Evolutionary conservation across 92 coral and sea anemone species (phyloP).

Genomic region (Palythoa caribaeorum): DNA sequence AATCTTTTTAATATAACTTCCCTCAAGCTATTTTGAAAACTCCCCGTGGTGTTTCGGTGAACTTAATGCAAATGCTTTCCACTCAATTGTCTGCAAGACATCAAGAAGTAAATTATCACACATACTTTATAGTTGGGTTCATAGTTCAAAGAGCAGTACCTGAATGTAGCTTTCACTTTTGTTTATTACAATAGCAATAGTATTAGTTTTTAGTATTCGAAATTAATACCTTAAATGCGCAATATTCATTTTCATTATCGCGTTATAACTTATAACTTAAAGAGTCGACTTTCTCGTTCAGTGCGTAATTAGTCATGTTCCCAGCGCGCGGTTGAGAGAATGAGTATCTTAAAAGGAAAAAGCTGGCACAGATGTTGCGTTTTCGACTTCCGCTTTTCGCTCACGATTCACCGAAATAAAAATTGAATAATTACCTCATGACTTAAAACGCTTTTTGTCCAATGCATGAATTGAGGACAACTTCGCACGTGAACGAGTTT

Average conservation of each 20-base stretch:
- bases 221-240: background rate
- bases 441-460: background rate
- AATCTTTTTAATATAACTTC: background rate
- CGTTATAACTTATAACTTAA: background rate
- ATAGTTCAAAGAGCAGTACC: background rate
- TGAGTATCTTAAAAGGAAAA: background rate
- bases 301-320: too few species aligned
- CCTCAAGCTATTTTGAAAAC: background rate
- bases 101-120: background rate
- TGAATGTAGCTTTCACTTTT: background rate
- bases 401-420: background rate
- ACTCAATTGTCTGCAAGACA: background rate
- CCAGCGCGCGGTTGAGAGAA: too few species aligned
- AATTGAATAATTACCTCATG: background rate
- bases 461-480: background rate
- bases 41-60: constrained; percentile 14
- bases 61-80: background rate
- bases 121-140: background rate
- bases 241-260: background rate
- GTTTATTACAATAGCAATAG: background rate
- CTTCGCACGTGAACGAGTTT: background rate
- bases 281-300: too few species aligned
- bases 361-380: background rate
- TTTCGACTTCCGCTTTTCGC: background rate
- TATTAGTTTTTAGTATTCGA: background rate